Percentiles rank a stretch among this genome's conserved stretches.
These are phyloP conservation scores for Ispidina lecontei DNA, from an alignment of 2,797 vertebrate genomes.

Conservation along the genomic window DNA sequence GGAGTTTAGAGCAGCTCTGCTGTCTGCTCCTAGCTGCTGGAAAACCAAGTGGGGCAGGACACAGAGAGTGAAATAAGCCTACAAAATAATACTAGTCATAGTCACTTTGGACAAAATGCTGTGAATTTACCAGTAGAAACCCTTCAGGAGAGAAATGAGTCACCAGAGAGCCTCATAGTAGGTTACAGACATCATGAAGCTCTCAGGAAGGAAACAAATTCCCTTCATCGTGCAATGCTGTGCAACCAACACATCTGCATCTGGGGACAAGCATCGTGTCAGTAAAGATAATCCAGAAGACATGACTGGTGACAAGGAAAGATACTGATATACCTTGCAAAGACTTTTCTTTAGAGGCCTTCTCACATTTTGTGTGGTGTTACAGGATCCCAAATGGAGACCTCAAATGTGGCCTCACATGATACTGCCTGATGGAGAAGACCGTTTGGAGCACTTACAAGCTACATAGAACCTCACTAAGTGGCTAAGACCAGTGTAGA, in stretches of 20 bases:
- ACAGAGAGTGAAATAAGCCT: background rate
- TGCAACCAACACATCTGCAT: background rate
- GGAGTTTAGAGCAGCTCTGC: background rate
- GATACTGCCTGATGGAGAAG: background rate
- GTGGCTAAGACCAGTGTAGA: background rate
- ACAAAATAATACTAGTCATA: background rate
- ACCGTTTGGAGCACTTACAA: background rate
- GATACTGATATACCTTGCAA: background rate
- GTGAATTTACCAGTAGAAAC: background rate
- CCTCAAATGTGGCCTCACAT: fast-evolving
- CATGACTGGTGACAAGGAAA: background rate
- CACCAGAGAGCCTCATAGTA: background rate
- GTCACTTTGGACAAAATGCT: background rate
- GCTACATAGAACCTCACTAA: background rate
- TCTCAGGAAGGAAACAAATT: background rate
- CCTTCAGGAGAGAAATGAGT: background rate
- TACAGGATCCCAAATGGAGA: background rate
- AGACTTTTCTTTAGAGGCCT: background rate
- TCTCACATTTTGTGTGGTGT: background rate
- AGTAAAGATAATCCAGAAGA: background rate
- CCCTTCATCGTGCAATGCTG: background rate
- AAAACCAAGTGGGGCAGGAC: background rate
- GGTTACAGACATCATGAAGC: background rate
- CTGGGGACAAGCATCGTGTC: background rate
- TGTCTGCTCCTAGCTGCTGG: background rate